A percentile compares a stretch with the other conserved stretches of the same genome.
Evolutionary conservation across 2,888 invertebrate species (phyloP).

Genomic region (Dasysyrphus tricinctus): DNA sequence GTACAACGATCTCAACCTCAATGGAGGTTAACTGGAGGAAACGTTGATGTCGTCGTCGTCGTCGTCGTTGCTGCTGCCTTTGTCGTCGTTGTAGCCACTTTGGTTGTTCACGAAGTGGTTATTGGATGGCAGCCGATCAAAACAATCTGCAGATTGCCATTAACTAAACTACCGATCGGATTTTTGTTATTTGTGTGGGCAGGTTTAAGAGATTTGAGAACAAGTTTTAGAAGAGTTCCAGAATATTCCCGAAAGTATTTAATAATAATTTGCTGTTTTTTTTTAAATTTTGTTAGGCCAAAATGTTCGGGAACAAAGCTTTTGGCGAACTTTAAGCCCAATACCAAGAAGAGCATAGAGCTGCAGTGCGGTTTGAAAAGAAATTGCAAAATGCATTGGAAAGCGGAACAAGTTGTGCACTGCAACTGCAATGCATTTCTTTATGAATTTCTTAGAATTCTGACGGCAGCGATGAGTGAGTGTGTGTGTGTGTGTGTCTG

Average conservation of each 20-base stretch:
- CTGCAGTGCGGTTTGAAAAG: conserved; percentile 48
- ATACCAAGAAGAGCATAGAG: not conserved
- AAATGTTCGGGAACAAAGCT: conserved; percentile 16
- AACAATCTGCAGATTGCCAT: conserved; percentile 45
- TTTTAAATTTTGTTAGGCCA: not conserved
- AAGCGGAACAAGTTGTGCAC: conserved; percentile 75
- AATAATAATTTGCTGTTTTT: not conserved
- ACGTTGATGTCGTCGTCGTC: conserved; percentile 50
- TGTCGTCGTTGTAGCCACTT: conserved; percentile 49
- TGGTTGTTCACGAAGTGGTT: conserved; percentile 56
- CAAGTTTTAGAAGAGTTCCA: conserved; percentile 31
- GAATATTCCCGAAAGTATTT: conserved; percentile 37
- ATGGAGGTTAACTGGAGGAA: conserved; percentile 76
- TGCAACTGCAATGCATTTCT: conserved; percentile 69
- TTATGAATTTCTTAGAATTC: conserved; percentile 72
- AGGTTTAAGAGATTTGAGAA: not conserved
- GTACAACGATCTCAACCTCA: conserved; percentile 78
- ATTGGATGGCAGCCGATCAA: conserved; percentile 53
- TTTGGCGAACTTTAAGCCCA: conserved; percentile 21
- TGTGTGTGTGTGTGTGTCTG: conserved; percentile 22
- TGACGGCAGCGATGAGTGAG: conserved; percentile 17
- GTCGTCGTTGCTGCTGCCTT: conserved; percentile 26
- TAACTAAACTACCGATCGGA: conserved; percentile 10
- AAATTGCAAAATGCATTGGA: conserved; percentile 72
- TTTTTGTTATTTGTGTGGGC: conserved; percentile 46